Conservation (phyloP, 2,113 vertebrate species). For the Boulengerochromis microlepis region DNA sequence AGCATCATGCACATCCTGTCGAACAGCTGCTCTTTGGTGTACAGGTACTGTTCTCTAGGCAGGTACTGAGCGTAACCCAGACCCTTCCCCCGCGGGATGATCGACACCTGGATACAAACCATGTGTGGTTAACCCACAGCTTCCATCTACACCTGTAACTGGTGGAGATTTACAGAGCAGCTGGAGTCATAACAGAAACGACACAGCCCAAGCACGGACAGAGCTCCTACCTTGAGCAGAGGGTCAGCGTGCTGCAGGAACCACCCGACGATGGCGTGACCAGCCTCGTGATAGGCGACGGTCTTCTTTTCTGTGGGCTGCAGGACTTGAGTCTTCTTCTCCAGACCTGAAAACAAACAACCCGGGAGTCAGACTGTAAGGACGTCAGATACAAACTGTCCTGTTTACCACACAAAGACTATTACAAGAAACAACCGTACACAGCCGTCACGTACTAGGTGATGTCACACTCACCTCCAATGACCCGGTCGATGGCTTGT, state of each 20-base stretch:
- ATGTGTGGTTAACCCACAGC: neutral
- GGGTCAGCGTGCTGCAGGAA: conserved; percentile 96
- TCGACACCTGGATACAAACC: conserved; percentile 81
- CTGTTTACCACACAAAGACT: neutral
- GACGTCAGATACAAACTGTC: rapidly evolving
- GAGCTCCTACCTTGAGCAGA: conserved; percentile 78
- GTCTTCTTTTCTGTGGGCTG: conserved; percentile 98
- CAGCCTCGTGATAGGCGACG: conserved; percentile 91
- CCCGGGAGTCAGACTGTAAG: neutral
- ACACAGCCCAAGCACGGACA: neutral
- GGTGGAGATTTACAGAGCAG: neutral
- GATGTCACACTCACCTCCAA: conserved; percentile 78
- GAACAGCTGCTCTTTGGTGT: conserved; percentile 93
- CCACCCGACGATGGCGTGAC: conserved; percentile 92
- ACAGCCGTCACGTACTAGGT: rapidly evolving
- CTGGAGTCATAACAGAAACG: neutral
- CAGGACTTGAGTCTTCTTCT: conserved; percentile 97
- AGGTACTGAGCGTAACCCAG: conserved; percentile 95
- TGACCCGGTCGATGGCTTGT: conserved; percentile 95
- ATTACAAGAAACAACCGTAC: neutral
- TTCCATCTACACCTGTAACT: neutral
- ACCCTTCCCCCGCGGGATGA: conserved; percentile 93
- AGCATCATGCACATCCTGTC: conserved; percentile 98
- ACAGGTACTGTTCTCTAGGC: conserved; percentile 92
- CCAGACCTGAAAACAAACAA: conserved; percentile 73